Evolutionary conservation across 1,140 invertebrate genomes (phyloP).

Genomic region (Helicoverpa zea): DNA sequence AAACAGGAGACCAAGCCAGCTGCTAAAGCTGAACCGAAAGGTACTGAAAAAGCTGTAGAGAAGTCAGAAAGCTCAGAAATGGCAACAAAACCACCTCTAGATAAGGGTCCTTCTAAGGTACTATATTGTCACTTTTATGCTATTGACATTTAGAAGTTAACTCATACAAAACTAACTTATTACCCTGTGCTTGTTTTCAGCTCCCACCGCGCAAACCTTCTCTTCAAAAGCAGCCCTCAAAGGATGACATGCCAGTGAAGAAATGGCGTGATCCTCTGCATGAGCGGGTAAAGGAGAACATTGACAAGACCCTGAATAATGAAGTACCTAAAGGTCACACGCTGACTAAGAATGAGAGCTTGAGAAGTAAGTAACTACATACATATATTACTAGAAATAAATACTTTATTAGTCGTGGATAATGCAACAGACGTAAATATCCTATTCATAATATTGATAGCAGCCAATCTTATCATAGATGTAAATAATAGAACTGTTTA

Average conservation of each 20-base stretch:
- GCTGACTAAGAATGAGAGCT: slow-evolving; percentile 85
- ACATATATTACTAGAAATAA: slow-evolving; percentile 4
- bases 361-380: slow-evolving; percentile 79
- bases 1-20: slow-evolving; percentile 50
- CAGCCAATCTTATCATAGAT: background rate
- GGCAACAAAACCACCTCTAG: slow-evolving; percentile 81
- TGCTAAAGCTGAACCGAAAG: slow-evolving; percentile 42
- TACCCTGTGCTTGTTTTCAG: slow-evolving; percentile 60
- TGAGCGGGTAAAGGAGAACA: slow-evolving; percentile 84
- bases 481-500: background rate
- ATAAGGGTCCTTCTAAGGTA: slow-evolving; percentile 80
- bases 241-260: slow-evolving; percentile 82
- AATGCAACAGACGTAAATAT: background rate
- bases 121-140: slow-evolving; percentile 1
- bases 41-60: slow-evolving; percentile 59
- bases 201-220: slow-evolving; percentile 82
- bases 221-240: slow-evolving; percentile 81
- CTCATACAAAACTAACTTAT: too few relatives aligned
- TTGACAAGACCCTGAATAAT: slow-evolving; percentile 84
- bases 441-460: background rate
- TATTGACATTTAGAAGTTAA: too few relatives aligned
- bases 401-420: background rate
- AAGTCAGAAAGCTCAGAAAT: slow-evolving; percentile 67
- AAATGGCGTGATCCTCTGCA: slow-evolving; percentile 85
- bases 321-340: slow-evolving; percentile 85